Evolutionary conservation across 2,113 vertebrate genomes (phyloP), one percentile per base, ranked within the genome.

Genomic region (Blennius ocellaris): DNA sequence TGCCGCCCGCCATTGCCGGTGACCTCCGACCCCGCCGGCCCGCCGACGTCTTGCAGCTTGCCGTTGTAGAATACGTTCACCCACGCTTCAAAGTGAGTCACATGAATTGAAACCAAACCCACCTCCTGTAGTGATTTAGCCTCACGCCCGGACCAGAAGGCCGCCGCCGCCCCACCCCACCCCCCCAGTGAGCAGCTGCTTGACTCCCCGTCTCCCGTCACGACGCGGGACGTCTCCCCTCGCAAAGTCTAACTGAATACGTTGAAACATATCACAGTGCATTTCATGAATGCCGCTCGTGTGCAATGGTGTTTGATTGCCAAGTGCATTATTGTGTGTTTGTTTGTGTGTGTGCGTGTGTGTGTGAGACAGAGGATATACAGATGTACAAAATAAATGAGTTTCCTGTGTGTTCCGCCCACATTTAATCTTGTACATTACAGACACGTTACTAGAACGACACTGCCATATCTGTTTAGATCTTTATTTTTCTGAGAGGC

Each of bases 351-450:
- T 41, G 56, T 64, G 65, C 6, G 58, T 73, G 30, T 69, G 52
- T 50, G 62, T 41, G 1, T 64, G 45, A 1, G 45, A 4, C 12
- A n/a, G 7, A 48, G 69, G 21, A 81, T 70, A 9, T 68, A 54
- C 56, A 62, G 48, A 75, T 86, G 70, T 78, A 76, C 67, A 59
- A 81, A 63, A 58, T 61, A 76, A 61, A 47, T 52, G 65, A 84
- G 55, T 70, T 53, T 68, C 71, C 71, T 52, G 63, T 37, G 51
- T 88, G 69, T 78, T 87, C 77, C 43, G 70, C 43, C 77, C 70
- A 67, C 45, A 78, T 78, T 78, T 39, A 75, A 69, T 82, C 76
- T 87, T 90, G 84, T 89, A 74, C 45, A 66, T 69, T 70, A 76
- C 76, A 83, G 11, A 60, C 15, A 84, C 30, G 3, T 69, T 66